Base-by-base conservation (phyloP, 2,888 invertebrate genomes). In the Argyra leucocephala region DNA sequence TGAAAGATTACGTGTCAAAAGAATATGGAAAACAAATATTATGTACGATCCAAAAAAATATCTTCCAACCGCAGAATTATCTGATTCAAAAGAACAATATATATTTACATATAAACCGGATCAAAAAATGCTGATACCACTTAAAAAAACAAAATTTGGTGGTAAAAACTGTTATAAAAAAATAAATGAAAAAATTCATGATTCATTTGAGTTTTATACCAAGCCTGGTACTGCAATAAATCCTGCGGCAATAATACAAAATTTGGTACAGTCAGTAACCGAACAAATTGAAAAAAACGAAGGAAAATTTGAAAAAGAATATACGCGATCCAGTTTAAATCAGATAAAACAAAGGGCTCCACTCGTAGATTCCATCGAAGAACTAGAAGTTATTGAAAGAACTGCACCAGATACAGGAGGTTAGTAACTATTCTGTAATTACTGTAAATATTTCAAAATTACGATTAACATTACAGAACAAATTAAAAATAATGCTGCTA, bases 1-100 rank as follows among this genome's bases (percentile, higher is more conserved):
- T 62, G 84, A 84, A 72, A 74, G 82, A 59, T 82, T 79, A 0
- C 75, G 83, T 3, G 65, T 67, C 12, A 72, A 70, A 1, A 70
- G 79, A 10, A 65, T 72, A 2, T 74, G 59, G 7, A 23, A 68
- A n/a, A 66, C 61, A 2, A 71, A 71, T 61, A 70, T 71, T 60
- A 64, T 59, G 24, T 58, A 37, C 12, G 63, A 72, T 66, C 72
- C 71, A 9, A 65, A 66, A 23, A 36, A 48, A 1, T 72, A 69
- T 63, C 62, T 22, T 22, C 70, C 71, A 4, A 18, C 15, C 1
- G 59, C 63, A 12, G 58, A 65, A 1, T 65, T 63, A 12, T 63
- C 64, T 21, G 61, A 36, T 61, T 15, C 10, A 24, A 71, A 71
- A 62, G 62, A 73, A 3, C 66, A 68, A 22, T 79, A 78, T 66